Percentiles rank a stretch among this genome's conserved stretches.
Evolutionary conservation across 2,113 vertebrate genomes (phyloP).

Genomic region (Struthio camelus): DNA sequence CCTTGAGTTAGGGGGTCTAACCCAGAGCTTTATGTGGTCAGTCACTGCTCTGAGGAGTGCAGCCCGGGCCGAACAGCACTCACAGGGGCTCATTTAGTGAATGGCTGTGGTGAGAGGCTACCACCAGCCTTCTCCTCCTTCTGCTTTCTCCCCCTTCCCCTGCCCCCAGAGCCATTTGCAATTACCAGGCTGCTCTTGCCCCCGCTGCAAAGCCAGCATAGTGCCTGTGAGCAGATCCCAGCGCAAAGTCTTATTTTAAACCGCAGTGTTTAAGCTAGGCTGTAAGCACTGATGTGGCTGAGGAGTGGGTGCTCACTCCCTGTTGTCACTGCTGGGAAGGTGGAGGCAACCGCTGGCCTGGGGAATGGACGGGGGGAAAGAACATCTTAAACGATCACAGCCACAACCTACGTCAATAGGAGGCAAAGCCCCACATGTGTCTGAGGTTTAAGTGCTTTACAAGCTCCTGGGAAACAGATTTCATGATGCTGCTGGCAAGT

Average conservation of each 20-base stretch:
- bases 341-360: background rate
- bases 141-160: background rate
- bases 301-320: background rate
- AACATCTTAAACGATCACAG: background rate
- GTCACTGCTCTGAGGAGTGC: accelerated
- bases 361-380: background rate
- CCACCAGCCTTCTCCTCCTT: background rate
- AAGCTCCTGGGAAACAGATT: background rate
- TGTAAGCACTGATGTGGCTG: accelerated
- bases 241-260: background rate
- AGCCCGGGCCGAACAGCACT: accelerated
- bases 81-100: background rate
- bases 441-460: background rate
- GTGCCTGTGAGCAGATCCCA: background rate
- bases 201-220: background rate
- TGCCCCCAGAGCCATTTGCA: background rate
- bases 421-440: background rate
- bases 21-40: background rate
- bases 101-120: background rate
- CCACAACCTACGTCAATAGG: background rate
- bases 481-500: background rate
- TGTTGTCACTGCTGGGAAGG: background rate
- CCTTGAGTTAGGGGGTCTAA: background rate
- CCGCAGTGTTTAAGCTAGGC: background rate
- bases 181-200: background rate